Evolutionary conservation across 2,888 invertebrate genomes (phyloP).

Genomic region (Hedya salicella): DNA sequence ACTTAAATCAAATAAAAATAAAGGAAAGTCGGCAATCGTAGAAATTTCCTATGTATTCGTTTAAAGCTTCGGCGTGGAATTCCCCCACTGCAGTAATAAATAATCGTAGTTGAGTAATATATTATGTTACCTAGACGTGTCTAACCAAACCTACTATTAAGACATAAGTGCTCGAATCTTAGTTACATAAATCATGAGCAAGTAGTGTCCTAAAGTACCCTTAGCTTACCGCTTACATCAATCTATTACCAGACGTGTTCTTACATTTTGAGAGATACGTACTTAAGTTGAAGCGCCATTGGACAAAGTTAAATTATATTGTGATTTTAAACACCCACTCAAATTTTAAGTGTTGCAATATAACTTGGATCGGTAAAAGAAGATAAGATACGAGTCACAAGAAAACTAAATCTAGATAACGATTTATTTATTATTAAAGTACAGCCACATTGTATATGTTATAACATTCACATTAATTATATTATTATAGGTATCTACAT

Average conservation of each 20-base stretch:
- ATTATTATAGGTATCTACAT: too few relatives aligned
- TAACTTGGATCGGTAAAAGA: background rate
- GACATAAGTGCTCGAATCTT: conserved; percentile 30
- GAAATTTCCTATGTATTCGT: too few relatives aligned
- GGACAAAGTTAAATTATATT: conserved; percentile 7
- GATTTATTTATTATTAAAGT: too few relatives aligned
- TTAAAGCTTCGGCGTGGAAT: too few relatives aligned
- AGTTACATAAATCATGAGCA: conserved; percentile 38
- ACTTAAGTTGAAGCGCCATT: conserved; percentile 2
- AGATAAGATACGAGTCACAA: background rate
- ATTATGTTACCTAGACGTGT: conserved; percentile 27
- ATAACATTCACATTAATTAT: too few relatives aligned
- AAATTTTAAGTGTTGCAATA: background rate
- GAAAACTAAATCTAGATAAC: background rate
- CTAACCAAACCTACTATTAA: conserved; percentile 24
- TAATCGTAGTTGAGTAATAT: conserved; percentile 15
- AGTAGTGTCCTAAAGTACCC: conserved; percentile 35
- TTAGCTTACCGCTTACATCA: conserved; percentile 29
- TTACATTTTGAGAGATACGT: conserved; percentile 41
- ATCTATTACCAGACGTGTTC: conserved; percentile 32
- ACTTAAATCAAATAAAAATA: too few relatives aligned
- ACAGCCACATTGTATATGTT: too few relatives aligned
- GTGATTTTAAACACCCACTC: background rate
- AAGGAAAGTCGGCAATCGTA: too few relatives aligned
- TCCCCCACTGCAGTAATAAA: conserved; percentile 13